phyloP scores from a whole-genome alignment of 37 sponge, comb jelly and placozoan species.

The Halisarca cf. caerulea region DNA sequence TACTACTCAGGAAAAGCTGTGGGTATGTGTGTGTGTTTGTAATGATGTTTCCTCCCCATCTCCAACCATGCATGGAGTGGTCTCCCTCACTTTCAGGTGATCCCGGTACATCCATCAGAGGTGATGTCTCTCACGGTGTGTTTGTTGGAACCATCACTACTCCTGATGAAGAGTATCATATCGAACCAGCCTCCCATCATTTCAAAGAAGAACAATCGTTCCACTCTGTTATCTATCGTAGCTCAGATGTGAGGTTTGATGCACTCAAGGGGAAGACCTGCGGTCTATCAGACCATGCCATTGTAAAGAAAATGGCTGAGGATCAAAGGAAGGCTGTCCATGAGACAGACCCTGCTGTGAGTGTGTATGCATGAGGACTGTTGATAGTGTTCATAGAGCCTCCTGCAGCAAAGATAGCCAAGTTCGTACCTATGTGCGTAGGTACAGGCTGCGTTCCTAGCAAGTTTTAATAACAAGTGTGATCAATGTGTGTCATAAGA shows the following conservation, averaged over 20 bases:
- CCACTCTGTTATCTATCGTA: conserved; percentile 69
- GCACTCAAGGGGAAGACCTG: conserved; percentile 33
- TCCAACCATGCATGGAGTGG: not conserved
- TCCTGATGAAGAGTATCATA: conserved; percentile 53
- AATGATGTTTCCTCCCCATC: no score
- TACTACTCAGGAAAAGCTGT: conserved; percentile 19
- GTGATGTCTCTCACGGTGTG: conserved; percentile 51
- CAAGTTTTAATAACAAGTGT: no score
- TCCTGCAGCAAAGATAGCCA: no score
- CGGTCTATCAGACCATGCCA: conserved; percentile 39
- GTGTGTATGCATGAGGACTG: no score
- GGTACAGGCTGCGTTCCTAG: no score
- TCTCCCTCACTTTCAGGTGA: conserved; percentile 31
- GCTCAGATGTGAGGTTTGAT: conserved; percentile 34
- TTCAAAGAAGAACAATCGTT: not conserved
- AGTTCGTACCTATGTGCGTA: no score
- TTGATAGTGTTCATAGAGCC: no score
- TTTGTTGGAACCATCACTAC: conserved; percentile 59
- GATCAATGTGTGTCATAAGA: no score
- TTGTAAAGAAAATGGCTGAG: conserved; percentile 5
- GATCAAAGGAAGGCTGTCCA: not conserved
- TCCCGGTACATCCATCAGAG: conserved; percentile 34
- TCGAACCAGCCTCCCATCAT: conserved; percentile 50
- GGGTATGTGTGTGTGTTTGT: conserved; percentile 26
- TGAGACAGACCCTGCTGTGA: conserved; percentile 22